Base-by-base conservation (phyloP, 1,140 invertebrate genomes). In the Pectinophora gossypiella region DNA sequence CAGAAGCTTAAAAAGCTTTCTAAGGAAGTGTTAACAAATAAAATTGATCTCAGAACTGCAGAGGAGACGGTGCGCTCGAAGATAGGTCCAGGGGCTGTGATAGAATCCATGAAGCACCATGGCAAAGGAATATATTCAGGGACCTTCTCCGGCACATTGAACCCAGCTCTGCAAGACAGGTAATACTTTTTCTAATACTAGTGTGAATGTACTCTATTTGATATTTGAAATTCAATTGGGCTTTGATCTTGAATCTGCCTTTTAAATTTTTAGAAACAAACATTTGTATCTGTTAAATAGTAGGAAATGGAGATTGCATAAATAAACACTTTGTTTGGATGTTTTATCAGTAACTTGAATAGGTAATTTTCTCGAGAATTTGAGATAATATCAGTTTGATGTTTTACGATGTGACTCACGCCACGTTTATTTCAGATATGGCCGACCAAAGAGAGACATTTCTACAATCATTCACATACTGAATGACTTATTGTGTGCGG, bases 401-500 rank as follows among this genome's bases (percentile, higher is more conserved):
- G n/a, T n/a, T n/a, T n/a, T n/a, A n/a, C n/a, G n/a, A n/a, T 32
- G n/a, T 32, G 27, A 32, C 27, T 32, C 27, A 32, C 7, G 9
- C 2, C 50, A 32, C 43, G 21, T 48, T 51, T 51, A 48, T 74
- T 85, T 43, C 74, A 88, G 87, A 75, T 93, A 94, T 76, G 97
- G 97, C 0, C 91, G 95, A 59, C 97, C 97, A 7, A 95, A 96
- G 66, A 91, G 96, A 13, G 95, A 97, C 83, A 97, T 98, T 51
- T 95, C 94, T 45, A 98, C 97, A 12, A 97, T 98, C 48, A 96
- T 98, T 52, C 96, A 98, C 79, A 98, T 98, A 81, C 88, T 98
- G 18, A 98, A 98, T 85, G 97, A 98, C 87, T 89, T 98, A 57
- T 87, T 98, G 18, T 97, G 95, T 82, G 95, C 96, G 36, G 94